Evolutionary conservation across 1,140 invertebrate genomes (phyloP).

Genomic region (Riptortus pedestris): DNA sequence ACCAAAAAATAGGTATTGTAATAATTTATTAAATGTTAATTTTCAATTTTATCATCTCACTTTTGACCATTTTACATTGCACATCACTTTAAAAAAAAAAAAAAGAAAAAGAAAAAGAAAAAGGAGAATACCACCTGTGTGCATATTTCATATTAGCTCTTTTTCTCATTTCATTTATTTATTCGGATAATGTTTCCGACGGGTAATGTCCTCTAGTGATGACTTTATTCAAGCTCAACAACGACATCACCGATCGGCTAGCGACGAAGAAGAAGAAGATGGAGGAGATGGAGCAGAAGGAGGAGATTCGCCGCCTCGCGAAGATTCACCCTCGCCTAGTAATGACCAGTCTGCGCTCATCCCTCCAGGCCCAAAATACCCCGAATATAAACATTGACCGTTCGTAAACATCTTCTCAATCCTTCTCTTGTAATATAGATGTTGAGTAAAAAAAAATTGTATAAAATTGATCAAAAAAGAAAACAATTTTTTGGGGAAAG

Average conservation of each 20-base stretch:
- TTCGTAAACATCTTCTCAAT: slow-evolving; percentile 22
- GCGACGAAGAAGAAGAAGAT: slow-evolving; percentile 67
- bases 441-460: neutral
- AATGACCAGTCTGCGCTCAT: slow-evolving; percentile 42
- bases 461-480: too few species aligned
- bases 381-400: slow-evolving; percentile 44
- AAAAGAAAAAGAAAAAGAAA: too few species aligned
- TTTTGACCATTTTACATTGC: too few species aligned
- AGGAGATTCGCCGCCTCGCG: neutral
- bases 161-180: too few species aligned
- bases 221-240: slow-evolving; percentile 88
- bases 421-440: neutral
- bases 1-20: too few species aligned
- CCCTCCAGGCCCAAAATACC: slow-evolving; percentile 40
- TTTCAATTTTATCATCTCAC: too few species aligned
- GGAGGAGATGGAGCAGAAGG: slow-evolving; percentile 23
- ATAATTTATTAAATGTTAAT: too few species aligned
- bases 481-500: too few species aligned
- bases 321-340: slow-evolving; percentile 36
- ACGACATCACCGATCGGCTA: slow-evolving; percentile 82
- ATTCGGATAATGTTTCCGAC: too few species aligned
- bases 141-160: too few species aligned
- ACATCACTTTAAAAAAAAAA: too few species aligned
- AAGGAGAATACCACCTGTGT: too few species aligned
- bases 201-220: slow-evolving; percentile 51